phyloP scores from a whole-genome alignment of 2,888 invertebrate species.

The Lasioglossum zephyrum region DNA sequence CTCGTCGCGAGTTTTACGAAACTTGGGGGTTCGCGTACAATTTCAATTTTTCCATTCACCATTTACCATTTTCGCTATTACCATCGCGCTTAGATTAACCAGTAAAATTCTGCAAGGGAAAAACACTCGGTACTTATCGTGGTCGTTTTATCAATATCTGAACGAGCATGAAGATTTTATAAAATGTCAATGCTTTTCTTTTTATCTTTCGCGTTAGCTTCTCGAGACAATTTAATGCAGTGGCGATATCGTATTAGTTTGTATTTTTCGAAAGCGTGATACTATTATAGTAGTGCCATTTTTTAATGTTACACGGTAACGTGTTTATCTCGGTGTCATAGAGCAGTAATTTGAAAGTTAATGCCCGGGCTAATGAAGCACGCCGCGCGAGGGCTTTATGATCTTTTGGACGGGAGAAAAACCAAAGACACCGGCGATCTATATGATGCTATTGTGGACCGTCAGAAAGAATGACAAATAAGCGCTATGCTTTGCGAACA shows the following conservation, averaged over 20 bases:
- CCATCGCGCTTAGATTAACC: not conserved
- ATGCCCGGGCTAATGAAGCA: constrained; percentile 25
- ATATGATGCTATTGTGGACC: constrained; percentile 14
- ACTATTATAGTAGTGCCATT: not conserved
- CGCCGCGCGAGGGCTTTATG: constrained; percentile 37
- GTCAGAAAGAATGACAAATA: constrained; percentile 19
- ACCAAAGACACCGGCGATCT: constrained; percentile 42
- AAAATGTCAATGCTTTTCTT: not conserved
- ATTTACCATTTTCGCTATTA: no score
- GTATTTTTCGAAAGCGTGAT: not conserved
- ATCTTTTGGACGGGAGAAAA: constrained; percentile 44
- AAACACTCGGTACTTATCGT: not conserved
- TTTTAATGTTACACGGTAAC: not conserved
- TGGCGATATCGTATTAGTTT: not conserved
- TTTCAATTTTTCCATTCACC: not conserved
- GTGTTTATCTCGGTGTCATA: not conserved
- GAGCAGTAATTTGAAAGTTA: not conserved
- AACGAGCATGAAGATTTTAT: not conserved
- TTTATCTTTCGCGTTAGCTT: not conserved
- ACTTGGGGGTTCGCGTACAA: not conserved
- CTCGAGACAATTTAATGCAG: no score
- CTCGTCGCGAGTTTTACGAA: constrained; percentile 33
- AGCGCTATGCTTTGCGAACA: constrained; percentile 27
- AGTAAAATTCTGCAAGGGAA: not conserved
- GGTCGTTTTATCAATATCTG: not conserved